Evolutionary conservation across 2,113 vertebrate genomes (phyloP).

Genomic region (Gopherus evgoodei): DNA sequence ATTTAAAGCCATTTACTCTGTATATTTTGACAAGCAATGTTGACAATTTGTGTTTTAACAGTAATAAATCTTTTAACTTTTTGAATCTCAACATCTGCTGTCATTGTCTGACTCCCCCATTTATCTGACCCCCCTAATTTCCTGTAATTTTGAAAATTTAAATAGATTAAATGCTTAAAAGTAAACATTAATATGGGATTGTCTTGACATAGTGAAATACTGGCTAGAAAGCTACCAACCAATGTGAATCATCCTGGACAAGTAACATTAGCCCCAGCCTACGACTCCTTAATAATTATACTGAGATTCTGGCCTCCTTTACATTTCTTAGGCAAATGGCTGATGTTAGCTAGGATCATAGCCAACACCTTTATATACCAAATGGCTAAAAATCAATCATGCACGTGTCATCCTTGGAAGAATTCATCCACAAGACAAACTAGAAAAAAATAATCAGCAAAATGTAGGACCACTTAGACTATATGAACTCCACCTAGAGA

Average conservation of each 20-base stretch:
- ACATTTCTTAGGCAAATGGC: not conserved
- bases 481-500: not conserved
- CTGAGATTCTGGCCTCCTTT: not conserved
- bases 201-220: conserved; percentile 20
- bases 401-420: not conserved
- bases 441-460: not conserved
- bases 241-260: conserved; percentile 8
- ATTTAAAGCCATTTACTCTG: not conserved
- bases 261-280: not conserved
- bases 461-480: not conserved
- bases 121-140: not conserved
- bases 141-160: not conserved
- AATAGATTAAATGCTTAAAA: not conserved
- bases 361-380: not conserved
- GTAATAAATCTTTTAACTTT: not conserved
- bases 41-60: not conserved
- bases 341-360: not conserved
- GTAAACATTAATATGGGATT: not conserved
- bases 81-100: not conserved
- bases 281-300: not conserved
- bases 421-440: not conserved
- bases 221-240: conserved; percentile 4
- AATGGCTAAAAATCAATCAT: not conserved
- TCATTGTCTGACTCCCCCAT: not conserved
- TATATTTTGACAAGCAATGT: not conserved